Evolutionary conservation across 2,797 vertebrate species (phyloP).

Genomic region (Ibycter americanus): DNA sequence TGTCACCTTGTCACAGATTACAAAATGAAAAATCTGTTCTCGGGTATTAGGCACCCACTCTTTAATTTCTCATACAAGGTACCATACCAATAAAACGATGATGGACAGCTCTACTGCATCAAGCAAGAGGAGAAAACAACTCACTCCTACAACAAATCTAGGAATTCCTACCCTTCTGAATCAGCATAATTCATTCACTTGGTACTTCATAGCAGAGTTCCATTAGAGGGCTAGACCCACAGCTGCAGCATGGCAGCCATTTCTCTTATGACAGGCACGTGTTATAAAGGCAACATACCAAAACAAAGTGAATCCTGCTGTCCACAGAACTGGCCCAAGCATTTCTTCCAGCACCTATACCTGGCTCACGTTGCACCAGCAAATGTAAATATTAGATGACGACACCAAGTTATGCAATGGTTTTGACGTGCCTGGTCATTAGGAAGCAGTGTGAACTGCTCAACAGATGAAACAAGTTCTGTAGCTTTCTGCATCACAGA

Average conservation of each 20-base stretch:
- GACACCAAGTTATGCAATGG: neutral
- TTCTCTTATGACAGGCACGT: fast-evolving
- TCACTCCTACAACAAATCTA: neutral
- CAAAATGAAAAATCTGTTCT: neutral
- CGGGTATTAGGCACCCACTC: neutral
- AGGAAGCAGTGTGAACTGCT: neutral
- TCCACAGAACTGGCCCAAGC: neutral
- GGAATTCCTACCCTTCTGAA: neutral
- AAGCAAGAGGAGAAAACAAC: neutral
- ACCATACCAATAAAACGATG: neutral
- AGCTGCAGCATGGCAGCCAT: neutral
- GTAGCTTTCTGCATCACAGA: neutral
- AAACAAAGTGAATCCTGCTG: neutral
- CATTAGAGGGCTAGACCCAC: neutral
- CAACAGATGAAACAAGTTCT: neutral
- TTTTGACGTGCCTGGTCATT: neutral
- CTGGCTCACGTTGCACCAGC: neutral
- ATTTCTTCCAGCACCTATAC: neutral
- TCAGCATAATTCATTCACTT: neutral
- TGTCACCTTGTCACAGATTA: constrained; percentile 21
- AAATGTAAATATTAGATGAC: neutral
- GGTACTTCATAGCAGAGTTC: fast-evolving
- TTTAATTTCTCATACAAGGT: neutral
- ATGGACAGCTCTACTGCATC: neutral
- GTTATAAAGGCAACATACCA: neutral